Conservation (phyloP, 1,140 invertebrate genomes). For the Rhynchophorus ferrugineus region DNA sequence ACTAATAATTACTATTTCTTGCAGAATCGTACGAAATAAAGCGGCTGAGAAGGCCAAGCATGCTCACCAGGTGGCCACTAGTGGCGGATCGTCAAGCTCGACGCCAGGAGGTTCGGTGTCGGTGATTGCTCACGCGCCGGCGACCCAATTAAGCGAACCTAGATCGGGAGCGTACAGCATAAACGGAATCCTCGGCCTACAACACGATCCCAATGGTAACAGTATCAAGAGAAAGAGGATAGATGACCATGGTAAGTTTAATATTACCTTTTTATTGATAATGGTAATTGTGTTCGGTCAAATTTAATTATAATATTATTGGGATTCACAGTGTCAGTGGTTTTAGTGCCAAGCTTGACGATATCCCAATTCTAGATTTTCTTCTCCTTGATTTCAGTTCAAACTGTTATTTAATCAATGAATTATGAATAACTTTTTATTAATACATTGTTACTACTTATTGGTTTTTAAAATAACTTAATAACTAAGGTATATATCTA, state of each 20-base stretch:
- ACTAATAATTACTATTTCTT: slow-evolving; percentile 29
- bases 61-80: slow-evolving; percentile 67
- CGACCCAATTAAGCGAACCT: slow-evolving; percentile 43
- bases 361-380: no score
- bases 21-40: slow-evolving; percentile 91
- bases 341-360: no score
- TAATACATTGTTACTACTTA: no score
- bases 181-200: slow-evolving; percentile 89
- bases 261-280: neutral
- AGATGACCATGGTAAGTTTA: slow-evolving; percentile 55
- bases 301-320: no score
- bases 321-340: no score
- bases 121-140: slow-evolving; percentile 61
- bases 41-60: slow-evolving; percentile 93
- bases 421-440: no score
- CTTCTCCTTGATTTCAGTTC: no score
- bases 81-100: slow-evolving; percentile 41
- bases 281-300: no score
- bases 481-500: no score
- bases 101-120: slow-evolving; percentile 49
- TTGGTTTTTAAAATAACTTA: no score
- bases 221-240: slow-evolving; percentile 64
- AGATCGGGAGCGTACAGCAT: slow-evolving; percentile 79
- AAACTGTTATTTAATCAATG: no score
- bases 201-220: slow-evolving; percentile 64